Evolutionary conservation across 2,888 invertebrate species (phyloP), one percentile per base, ranked within the genome.

Genomic region (Sphinx pinastri): DNA sequence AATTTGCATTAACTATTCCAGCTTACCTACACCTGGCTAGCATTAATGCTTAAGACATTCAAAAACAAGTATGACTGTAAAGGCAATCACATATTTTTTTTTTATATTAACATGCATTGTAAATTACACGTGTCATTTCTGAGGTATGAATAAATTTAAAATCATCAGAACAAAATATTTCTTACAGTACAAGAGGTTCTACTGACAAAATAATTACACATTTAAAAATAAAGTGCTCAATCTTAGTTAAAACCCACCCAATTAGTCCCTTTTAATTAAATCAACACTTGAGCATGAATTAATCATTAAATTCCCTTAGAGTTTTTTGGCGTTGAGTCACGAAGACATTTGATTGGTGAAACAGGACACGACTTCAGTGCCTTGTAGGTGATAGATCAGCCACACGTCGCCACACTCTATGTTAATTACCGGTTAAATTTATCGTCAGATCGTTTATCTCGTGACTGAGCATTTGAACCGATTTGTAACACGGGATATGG

Each of bases 351-450:
- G 66, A 72, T 71, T 54, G 66, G 51, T 72, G 74, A 70, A 79
- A 76, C 75, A 73, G 77, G 77, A 78, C 75, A 73, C 74, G 72
- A 74, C 68, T 70, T 74, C 75, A 72, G 71, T 70, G 72, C 54
- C 68, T 59, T 76, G 72, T 77, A 75, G 73, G 75, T 75, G 75
- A 68, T 71, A 70, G 51, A 51, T 67, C 67, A 67, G 12, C 14
- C 52, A 49, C 57, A 67, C 52, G 67, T 67, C 70, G 59, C 38
- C 67, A 58, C 38, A 38, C 51, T 45, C 19, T 67, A 70, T 70
- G 58, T 31, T 67, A 67, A 70, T 70, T 59, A 67, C 14, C 51
- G 51, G 19, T 67, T 70, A 58, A 70, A 74, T 72, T 76, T 71
- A 19, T 51, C 73, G 73, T 73, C 74, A 74, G 71, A 74, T 76